Evolutionary conservation across 2,888 invertebrate species (phyloP).

Genomic region (Teleogryllus oceanicus): DNA sequence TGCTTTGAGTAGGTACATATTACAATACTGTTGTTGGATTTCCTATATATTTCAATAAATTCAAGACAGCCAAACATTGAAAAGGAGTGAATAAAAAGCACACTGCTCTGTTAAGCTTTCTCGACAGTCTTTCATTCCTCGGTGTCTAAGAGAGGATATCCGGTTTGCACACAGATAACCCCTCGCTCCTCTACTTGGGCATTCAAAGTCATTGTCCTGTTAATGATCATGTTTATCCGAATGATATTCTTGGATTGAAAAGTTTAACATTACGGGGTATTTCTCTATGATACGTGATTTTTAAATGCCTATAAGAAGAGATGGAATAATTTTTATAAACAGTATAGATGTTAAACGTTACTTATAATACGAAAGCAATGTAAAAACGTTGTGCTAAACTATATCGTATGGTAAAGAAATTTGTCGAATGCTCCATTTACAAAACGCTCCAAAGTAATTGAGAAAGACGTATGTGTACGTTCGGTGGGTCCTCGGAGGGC

Average conservation of each 20-base stretch:
- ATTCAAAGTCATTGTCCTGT: neutral
- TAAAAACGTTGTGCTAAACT: neutral
- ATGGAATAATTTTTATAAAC: neutral
- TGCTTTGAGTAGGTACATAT: no score
- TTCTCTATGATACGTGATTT: neutral
- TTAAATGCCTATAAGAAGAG: neutral
- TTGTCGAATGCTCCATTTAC: neutral
- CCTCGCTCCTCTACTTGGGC: no score
- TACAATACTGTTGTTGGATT: no score
- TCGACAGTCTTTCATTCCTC: no score
- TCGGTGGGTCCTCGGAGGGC: no score
- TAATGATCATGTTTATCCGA: neutral
- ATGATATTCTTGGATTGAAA: conserved; percentile 18
- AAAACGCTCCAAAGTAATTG: neutral
- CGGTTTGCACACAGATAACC: no score
- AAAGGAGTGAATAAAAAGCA: no score
- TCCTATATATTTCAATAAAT: no score
- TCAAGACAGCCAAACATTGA: no score
- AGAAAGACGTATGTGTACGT: neutral
- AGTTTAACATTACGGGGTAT: neutral
- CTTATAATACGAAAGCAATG: neutral
- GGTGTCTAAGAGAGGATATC: no score
- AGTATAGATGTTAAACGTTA: neutral
- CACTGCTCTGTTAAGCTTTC: no score
- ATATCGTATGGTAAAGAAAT: conserved; percentile 3